phyloP scores from a whole-genome alignment of 2,888 invertebrate species.

The Philonicus albiceps region DNA sequence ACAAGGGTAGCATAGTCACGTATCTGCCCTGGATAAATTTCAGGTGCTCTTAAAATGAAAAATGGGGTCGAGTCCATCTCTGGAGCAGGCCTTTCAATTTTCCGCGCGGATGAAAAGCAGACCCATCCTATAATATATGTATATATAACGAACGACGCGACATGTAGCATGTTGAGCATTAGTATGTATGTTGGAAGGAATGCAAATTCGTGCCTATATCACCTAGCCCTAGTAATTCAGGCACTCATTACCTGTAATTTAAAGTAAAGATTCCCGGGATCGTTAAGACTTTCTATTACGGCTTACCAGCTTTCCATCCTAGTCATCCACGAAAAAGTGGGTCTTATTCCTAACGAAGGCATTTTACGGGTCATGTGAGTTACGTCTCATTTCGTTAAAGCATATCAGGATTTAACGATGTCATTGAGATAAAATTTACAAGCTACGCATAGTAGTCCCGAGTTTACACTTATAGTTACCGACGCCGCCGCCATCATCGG shows the following conservation, averaged over 20 bases:
- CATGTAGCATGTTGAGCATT: neutral
- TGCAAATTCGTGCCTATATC: neutral
- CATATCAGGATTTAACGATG: conserved; percentile 29
- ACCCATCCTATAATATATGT: neutral
- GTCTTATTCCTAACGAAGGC: neutral
- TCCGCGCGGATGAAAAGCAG: neutral
- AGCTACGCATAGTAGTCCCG: neutral
- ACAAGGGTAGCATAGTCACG: neutral
- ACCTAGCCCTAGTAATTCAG: neutral
- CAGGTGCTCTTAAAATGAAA: neutral
- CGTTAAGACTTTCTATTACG: neutral
- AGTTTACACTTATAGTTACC: neutral
- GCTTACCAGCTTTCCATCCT: neutral
- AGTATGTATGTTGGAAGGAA: neutral
- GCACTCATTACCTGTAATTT: neutral
- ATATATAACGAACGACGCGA: neutral
- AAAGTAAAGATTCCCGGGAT: neutral
- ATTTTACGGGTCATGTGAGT: conserved; percentile 9
- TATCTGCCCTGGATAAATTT: neutral
- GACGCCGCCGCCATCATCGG: neutral
- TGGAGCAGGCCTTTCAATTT: neutral
- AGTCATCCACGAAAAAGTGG: neutral
- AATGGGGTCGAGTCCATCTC: neutral
- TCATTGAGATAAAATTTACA: conserved; percentile 18
- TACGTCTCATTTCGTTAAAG: neutral